These are phyloP conservation scores for Oryzias woworae DNA, from an alignment of 2,113 vertebrate species.

Conservation along the genomic window DNA sequence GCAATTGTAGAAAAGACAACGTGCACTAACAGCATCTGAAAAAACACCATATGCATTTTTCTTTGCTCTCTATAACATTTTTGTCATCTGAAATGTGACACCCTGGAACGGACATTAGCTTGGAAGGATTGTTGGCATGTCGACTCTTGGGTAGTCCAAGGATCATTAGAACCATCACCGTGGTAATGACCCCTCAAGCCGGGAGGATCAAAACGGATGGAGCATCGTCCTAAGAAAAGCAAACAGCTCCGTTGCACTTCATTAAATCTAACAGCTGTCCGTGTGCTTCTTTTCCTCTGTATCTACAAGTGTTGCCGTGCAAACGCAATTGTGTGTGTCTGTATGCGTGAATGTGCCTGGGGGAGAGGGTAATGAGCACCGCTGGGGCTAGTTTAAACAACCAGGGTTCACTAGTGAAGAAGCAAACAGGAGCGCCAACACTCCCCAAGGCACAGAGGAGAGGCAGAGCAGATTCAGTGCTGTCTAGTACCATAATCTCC, in stretches of 20 bases:
- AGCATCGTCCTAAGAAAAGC: constrained; percentile 39
- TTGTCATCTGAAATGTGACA: constrained; percentile 18
- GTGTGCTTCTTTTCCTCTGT: constrained; percentile 8
- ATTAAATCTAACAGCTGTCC: constrained; percentile 47
- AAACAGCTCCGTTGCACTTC: constrained; percentile 27
- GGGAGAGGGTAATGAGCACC: constrained; percentile 75
- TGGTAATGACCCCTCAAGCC: constrained; percentile 49
- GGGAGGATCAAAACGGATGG: constrained; percentile 37
- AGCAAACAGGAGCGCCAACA: constrained; percentile 46
- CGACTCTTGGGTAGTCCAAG: constrained; percentile 28
- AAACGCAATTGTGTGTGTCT: constrained; percentile 6
- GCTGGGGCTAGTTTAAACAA: constrained; percentile 73
- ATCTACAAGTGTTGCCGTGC: constrained; percentile 14
- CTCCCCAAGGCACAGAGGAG: constrained; percentile 14
- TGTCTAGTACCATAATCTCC: constrained; percentile 36
- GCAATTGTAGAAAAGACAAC: constrained; percentile 12
- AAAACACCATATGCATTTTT: constrained; percentile 32
- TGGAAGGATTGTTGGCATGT: constrained; percentile 13
- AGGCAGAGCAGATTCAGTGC: constrained; percentile 30
- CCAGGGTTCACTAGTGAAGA: constrained; percentile 67
- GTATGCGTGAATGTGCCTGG: constrained; percentile 34
- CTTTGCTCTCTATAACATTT: constrained; percentile 4
- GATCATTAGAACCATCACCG: constrained; percentile 54
- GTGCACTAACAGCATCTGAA: constrained; percentile 2
- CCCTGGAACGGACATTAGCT: constrained; percentile 18